Evolutionary conservation across 1,140 invertebrate genomes (phyloP).

Genomic region (Micrasema minimum): DNA sequence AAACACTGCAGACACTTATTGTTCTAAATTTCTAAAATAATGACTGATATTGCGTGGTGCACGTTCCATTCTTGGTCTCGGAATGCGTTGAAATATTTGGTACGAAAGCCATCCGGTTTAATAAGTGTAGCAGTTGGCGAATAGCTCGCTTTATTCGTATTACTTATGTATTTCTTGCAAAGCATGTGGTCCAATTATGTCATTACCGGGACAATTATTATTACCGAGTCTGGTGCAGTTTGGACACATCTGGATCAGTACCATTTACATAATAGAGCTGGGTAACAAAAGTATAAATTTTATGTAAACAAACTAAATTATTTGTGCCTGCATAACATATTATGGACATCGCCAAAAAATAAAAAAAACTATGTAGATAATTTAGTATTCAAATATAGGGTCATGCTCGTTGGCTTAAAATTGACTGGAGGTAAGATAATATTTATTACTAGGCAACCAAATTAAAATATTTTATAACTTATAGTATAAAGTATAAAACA

Average conservation of each 20-base stretch:
- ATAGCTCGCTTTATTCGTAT: constrained; percentile 1
- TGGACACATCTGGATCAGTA: not conserved
- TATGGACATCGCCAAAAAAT: too few relatives aligned
- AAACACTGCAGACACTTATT: not conserved
- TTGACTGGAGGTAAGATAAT: too few relatives aligned
- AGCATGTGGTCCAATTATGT: constrained; percentile 17
- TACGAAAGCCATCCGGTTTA: constrained; percentile 1
- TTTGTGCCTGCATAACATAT: too few relatives aligned
- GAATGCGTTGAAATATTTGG: constrained; percentile 8
- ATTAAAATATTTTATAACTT: too few relatives aligned
- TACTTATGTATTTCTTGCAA: not conserved
- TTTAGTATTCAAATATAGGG: too few relatives aligned
- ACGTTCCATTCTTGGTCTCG: not conserved
- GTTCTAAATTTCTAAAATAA: constrained; percentile 8
- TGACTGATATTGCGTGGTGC: not conserved
- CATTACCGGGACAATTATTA: constrained; percentile 4
- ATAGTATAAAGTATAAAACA: too few relatives aligned
- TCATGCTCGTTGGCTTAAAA: too few relatives aligned
- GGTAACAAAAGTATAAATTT: too few relatives aligned
- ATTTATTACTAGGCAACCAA: too few relatives aligned
- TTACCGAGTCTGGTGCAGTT: constrained; percentile 1
- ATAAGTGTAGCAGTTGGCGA: constrained; percentile 12
- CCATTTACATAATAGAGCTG: too few relatives aligned
- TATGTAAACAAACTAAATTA: too few relatives aligned
- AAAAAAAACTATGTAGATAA: too few relatives aligned